phyloP scores from a whole-genome alignment of 1,140 invertebrate genomes.

The Drosophila oshimai region DNA sequence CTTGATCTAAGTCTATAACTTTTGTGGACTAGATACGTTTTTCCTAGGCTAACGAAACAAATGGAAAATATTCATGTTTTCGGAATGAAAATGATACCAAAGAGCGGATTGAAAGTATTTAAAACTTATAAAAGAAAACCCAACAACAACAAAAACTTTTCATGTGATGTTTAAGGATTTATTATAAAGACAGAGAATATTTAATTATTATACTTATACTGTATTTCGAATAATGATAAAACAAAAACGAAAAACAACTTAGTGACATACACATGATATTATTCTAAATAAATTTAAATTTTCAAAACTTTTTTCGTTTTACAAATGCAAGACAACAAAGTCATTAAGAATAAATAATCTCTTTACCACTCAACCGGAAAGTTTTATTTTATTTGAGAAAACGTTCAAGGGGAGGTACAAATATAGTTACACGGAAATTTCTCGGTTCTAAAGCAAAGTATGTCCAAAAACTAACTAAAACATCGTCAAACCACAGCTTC shows the following conservation, averaged over 20 bases:
- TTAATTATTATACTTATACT: conserved; percentile 66
- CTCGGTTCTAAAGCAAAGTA: too few species aligned
- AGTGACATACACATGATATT: conserved; percentile 52
- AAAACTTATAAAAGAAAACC: conserved; percentile 25
- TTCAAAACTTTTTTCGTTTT: conserved; percentile 64
- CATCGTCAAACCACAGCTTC: too few species aligned
- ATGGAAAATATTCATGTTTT: conserved; percentile 25
- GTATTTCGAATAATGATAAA: conserved; percentile 53
- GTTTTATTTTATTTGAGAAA: background rate
- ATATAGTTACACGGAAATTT: too few species aligned
- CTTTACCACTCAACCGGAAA: conserved; percentile 35
- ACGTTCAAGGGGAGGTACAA: background rate
- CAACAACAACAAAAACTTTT: conserved; percentile 62
- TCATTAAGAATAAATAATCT: conserved; percentile 54
- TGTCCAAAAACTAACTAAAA: too few species aligned
- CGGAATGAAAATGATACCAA: conserved; percentile 28
- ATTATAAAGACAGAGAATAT: conserved; percentile 53
- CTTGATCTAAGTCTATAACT: conserved; percentile 75
- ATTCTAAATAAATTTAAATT: conserved; percentile 63
- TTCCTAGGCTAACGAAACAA: conserved; percentile 54
- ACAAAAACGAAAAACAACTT: conserved; percentile 15
- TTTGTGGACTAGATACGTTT: conserved; percentile 70
- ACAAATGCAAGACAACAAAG: conserved; percentile 22
- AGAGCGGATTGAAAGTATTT: conserved; percentile 33
- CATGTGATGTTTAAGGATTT: conserved; percentile 76